Conservation (phyloP, 2,888 invertebrate genomes). For the Himalopsyche anomala region DNA sequence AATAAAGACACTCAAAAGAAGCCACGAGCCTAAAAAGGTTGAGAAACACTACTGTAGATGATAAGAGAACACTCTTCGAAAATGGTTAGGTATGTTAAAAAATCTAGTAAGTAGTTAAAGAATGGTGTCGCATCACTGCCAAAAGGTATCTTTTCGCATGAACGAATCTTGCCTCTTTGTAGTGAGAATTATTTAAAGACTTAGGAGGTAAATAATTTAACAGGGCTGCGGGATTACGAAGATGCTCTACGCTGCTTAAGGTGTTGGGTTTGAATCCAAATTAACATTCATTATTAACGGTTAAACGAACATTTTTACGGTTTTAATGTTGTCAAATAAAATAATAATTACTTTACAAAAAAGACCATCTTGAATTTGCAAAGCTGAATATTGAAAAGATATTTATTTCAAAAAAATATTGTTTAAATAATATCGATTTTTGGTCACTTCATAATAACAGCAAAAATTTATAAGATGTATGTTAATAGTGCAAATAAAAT, state of each 20-base stretch:
- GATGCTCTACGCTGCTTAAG: neutral
- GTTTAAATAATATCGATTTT: too few species aligned
- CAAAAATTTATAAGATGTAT: too few species aligned
- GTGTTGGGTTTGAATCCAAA: constrained; percentile 26
- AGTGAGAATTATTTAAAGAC: constrained; percentile 20
- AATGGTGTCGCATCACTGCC: neutral
- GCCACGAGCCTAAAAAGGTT: too few species aligned
- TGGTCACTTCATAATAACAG: too few species aligned
- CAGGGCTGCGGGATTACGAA: constrained; percentile 12
- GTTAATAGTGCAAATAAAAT: too few species aligned
- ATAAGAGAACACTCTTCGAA: too few species aligned
- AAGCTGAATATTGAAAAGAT: too few species aligned
- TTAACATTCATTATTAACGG: constrained; percentile 4
- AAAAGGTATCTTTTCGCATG: constrained; percentile 12
- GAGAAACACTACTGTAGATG: too few species aligned
- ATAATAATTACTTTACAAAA: neutral
- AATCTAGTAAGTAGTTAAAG: too few species aligned
- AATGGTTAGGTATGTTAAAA: too few species aligned
- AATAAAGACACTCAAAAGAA: too few species aligned
- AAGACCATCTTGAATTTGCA: neutral
- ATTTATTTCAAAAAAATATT: too few species aligned
- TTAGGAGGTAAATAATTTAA: constrained; percentile 20
- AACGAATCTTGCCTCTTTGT: neutral
- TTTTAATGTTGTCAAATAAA: neutral
- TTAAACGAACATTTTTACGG: neutral